These are phyloP conservation scores for Chlorodrepanis virens DNA, from an alignment of 2,113 vertebrate genomes.

Conservation along the genomic window DNA sequence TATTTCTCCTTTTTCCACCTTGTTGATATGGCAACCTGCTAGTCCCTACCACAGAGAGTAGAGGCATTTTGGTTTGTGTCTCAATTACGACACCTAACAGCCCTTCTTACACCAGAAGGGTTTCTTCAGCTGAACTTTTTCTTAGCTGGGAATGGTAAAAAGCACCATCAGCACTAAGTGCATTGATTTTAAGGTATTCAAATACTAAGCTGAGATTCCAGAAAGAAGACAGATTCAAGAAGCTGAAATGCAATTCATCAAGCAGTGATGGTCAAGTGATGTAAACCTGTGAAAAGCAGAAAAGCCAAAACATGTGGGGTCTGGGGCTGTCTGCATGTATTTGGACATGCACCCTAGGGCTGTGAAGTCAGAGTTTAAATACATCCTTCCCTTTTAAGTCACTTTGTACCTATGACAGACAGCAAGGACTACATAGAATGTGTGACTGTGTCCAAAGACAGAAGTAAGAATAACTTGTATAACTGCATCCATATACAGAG, in stretches of 20 bases:
- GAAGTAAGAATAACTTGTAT: background rate
- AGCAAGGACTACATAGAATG: conserved; percentile 8
- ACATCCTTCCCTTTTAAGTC: conserved; percentile 16
- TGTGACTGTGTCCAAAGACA: background rate
- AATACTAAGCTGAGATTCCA: background rate
- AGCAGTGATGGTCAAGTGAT: conserved; percentile 32
- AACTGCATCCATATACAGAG: background rate
- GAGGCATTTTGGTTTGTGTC: background rate
- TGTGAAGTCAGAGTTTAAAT: conserved; percentile 34
- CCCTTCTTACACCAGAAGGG: background rate
- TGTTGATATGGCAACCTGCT: background rate
- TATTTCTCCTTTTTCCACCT: background rate
- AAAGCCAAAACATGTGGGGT: conserved; percentile 22
- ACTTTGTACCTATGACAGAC: conserved; percentile 1
- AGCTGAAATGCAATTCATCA: conserved; percentile 5
- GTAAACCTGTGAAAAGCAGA: conserved; percentile 26
- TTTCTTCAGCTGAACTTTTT: conserved; percentile 12
- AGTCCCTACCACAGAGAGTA: background rate
- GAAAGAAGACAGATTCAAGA: background rate
- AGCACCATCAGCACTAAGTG: background rate
- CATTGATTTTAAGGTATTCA: background rate
- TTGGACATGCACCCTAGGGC: background rate
- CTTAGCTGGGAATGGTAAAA: background rate
- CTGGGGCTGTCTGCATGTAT: background rate
- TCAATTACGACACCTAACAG: background rate